Base-by-base conservation (phyloP, 1,140 invertebrate species). In the Drosophila truncata region DNA sequence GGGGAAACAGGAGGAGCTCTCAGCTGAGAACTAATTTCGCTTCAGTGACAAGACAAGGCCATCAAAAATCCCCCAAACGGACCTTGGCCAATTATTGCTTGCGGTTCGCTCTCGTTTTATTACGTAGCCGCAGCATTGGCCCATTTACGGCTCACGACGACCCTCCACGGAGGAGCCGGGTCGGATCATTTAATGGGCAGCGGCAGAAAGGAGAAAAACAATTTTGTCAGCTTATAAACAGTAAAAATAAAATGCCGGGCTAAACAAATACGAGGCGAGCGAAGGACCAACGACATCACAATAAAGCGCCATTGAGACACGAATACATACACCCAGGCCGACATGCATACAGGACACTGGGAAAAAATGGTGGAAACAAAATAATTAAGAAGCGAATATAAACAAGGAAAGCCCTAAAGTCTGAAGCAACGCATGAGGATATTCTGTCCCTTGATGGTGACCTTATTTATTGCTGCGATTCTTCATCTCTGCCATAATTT, bases 181-280 rank as follows among this genome's bases (percentile, higher is more conserved):
- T 13, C 8, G 60, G 52, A 77, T 52, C 74, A 59, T 79, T 79
- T 80, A 73, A 73, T 70, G 67, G 37, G 65, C 49, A 20, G 58
- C 25, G 27, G 58, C 25, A 8, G 18, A 27, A 59, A n/a, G 35
- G 47, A 71, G 57, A 60, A 72, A 80, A 78, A 84, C 81, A 80
- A 84, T 84, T 84, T 84, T 84, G 77, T 84, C 82, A 84, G 81
- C 80, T 84, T 84, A 84, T 80, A 80, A 84, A 84, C 82, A 84
- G 81, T 77, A 84, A 84, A 84, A 84, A 84, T 84, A 80, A 84
- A 84, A 84, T 80, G 82, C 60, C 81, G 29, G 52, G 65, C 71
- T 80, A 84, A 80, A 73, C 72, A 84, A 71, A 84, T 67, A 84
- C 62, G 66, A 65, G 27, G 44, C 42, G 61, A 47, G 60, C 23